Conservation (phyloP, 2,888 invertebrate genomes). For the Flabesymbios commensalis region DNA sequence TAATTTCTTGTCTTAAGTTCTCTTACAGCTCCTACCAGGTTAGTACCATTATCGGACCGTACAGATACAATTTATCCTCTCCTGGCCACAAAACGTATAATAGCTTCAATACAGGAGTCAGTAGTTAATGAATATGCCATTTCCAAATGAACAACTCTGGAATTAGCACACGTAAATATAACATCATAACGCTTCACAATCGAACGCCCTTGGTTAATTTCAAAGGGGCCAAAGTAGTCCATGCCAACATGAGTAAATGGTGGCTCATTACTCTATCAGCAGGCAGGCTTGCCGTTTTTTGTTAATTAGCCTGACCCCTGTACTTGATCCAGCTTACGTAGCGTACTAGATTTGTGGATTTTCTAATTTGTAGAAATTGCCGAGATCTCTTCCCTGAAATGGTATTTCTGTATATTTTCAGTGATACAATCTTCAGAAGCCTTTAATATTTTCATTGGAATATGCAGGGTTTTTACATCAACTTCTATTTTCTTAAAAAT, state of each 20-base stretch:
- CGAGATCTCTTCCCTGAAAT: too few relatives aligned
- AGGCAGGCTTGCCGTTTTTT: slow-evolving; percentile 27
- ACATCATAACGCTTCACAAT: slow-evolving; percentile 26
- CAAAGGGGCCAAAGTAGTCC: slow-evolving; percentile 26
- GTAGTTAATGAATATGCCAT: slow-evolving; percentile 17
- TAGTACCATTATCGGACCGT: slow-evolving; percentile 26
- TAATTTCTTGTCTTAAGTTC: slow-evolving; percentile 23
- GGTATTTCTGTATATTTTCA: too few relatives aligned
- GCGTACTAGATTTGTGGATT: too few relatives aligned
- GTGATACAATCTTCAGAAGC: too few relatives aligned
- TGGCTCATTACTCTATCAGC: slow-evolving; percentile 13
- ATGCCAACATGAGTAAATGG: slow-evolving; percentile 15
- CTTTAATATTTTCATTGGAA: too few relatives aligned
- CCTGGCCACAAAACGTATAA: slow-evolving; percentile 20
- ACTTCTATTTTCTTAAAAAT: too few relatives aligned
- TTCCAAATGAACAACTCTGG: slow-evolving; percentile 24
- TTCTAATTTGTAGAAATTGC: too few relatives aligned
- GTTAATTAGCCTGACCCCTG: background rate
- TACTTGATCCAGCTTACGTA: slow-evolving; percentile 17
- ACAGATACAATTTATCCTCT: slow-evolving; percentile 12
- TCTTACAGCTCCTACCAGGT: slow-evolving; percentile 24
- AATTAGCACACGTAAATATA: slow-evolving; percentile 24
- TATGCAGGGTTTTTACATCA: too few relatives aligned
- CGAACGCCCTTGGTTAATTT: slow-evolving; percentile 18
- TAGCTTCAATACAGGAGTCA: slow-evolving; percentile 20